Evolutionary conservation across 2,888 invertebrate genomes (phyloP), one percentile per base, ranked within the genome.

Genomic region (Flexamia atlantica): DNA sequence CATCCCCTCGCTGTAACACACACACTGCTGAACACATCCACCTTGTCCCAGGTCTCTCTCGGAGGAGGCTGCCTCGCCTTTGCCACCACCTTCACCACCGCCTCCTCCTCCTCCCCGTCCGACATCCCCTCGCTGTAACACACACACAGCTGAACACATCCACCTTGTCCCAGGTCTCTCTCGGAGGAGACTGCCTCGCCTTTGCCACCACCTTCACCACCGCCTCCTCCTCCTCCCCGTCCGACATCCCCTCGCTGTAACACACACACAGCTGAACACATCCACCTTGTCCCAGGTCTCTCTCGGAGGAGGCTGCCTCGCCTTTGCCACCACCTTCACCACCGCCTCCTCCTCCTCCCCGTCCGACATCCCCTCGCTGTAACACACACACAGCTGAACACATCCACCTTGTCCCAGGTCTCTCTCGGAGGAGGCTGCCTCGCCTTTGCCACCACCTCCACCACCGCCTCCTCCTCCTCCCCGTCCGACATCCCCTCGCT

Each of bases 251-350:
- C 36, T 36, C 36, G 36, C 36, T 36, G 5, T 9, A 36, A 36
- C 36, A 36, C 36, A 4, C 9, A 36, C 36, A 36, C 36, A 7
- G 36, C 36, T 9, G 9, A 36, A 96, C 91, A 96, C 96, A 28
- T 95, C 94, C 90, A 96, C 96, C 91, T 95, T 95, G 87, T 94
- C 94, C 97, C 97, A 97, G 0, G 96, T 97, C 91, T 97, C 97
- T 10, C 97, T 91, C 85, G 93, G 92, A 30, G 86, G 86, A 53
- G 84, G 81, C 53, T 83, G 82, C 64, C 64, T 64, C 20, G 84
- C 82, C 53, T 53, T 46, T 2, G 12, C 57, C 64, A 86, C 53
- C 64, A 64, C 64, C 64, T 17, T 57, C 25, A 76, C 84, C 40
- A 85, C 86, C 83, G 64, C 80, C 72, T 81, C 85, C 82, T 86